Evolutionary conservation across 2,113 vertebrate genomes (phyloP).

Genomic region (Orycteropus afer): DNA sequence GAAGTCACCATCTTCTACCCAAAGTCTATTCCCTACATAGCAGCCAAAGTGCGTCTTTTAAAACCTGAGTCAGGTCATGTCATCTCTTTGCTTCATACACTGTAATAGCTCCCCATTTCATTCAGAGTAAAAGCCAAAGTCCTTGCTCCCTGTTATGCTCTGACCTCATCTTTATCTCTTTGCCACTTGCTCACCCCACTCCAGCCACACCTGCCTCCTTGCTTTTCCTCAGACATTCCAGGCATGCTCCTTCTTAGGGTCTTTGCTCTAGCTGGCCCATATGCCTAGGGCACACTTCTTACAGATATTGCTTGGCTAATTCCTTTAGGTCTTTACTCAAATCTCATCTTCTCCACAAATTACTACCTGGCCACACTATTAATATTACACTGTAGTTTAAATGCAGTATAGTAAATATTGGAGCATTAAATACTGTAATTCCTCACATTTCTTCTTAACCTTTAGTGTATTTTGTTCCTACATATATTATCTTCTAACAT

Average conservation of each 20-base stretch:
- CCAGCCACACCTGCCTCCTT: not conserved
- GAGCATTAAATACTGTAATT: not conserved
- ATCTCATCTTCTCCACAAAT: not conserved
- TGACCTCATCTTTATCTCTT: not conserved
- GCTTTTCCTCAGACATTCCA: not conserved
- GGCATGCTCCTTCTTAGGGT: not conserved
- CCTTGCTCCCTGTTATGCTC: not conserved
- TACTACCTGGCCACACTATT: not conserved
- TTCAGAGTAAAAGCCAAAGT: not conserved
- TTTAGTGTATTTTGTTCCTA: not conserved
- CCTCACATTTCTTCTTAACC: not conserved
- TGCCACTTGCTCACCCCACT: not conserved
- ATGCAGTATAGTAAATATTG: not conserved
- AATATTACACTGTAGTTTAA: conserved; percentile 1
- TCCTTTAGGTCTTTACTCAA: conserved; percentile 10
- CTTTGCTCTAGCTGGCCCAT: not conserved
- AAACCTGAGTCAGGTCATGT: not conserved
- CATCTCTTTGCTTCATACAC: not conserved
- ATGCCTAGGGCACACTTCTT: not conserved
- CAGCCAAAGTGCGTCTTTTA: not conserved
- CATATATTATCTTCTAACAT: not conserved
- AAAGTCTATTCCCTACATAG: not conserved
- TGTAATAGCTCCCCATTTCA: not conserved
- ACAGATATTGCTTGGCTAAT: not conserved
- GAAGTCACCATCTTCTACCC: not conserved